Evolutionary conservation across 30 jellyfish, hydroid and myxozoan genomes (phyloP), one percentile per base, ranked within the genome.

Genomic region (Aurelia coerulea): DNA sequence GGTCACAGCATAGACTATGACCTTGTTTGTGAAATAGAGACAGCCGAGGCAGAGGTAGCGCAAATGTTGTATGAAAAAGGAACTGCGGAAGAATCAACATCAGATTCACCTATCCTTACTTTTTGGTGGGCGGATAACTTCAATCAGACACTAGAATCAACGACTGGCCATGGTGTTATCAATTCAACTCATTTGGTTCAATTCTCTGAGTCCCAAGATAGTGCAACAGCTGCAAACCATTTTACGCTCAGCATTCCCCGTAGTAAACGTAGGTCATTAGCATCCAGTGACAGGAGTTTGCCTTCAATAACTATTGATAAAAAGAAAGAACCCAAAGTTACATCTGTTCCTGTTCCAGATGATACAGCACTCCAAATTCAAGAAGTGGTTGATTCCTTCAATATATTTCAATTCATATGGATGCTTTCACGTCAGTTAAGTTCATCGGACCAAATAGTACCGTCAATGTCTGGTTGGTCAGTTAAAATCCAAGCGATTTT

Each of bases 91-190:
- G 51, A 64, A 18, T 10, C 19, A 29, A 46, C 41, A 1, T 23
- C 19, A 31, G 18, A 69, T 34, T 46, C 37, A 32, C 33, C 68
- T 18, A 37, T 41, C 49, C 60, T 83, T 29, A 83, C 92, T 2
- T 49, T 8, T 35, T 83, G n/a, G 35, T 83, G 92, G 92, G 92
- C 51, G 31, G 87, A 83, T 54, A 83, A 83, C 86, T 83, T 83
- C 68, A 66, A 83, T 59, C 23, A 18, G 29, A 18, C n/a, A 29
- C 18, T 65, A 0, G 91, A 81, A 15, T 29, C 52, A 4, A n/a
- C 29, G 50, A 18, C 42, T 12, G 76, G 87, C 11, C 31, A 13
- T 42, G 53, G 67, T 81, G 33, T 35, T 56, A 16, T 60, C 32
- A 60, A 60, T 23, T 49, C 89, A 2, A 78, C 83, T 5, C 89